Evolutionary conservation across 2,888 invertebrate species (phyloP), one percentile per base, ranked within the genome.

Genomic region (Drosophila parthenogenetica): DNA sequence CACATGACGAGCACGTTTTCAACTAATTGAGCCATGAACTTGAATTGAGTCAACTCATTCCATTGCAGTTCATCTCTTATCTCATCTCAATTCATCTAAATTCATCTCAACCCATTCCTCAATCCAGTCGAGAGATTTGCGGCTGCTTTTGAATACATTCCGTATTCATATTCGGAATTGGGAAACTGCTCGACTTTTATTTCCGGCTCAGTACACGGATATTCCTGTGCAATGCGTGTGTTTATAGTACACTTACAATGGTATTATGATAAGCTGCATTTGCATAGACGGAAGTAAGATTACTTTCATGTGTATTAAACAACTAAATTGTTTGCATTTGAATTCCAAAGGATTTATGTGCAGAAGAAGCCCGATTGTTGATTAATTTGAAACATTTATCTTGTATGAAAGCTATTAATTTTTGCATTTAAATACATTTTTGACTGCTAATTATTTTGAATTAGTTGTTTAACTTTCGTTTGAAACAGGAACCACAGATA

Each of bases 21-120:
- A 62, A 55, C 69, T 72, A 81, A 83, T 83, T 83, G 83, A 86
- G 63, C 83, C 87, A 79, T 86, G 87, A 86, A 86, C 83, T 86
- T 83, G 72, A 83, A 80, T 82, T 83, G 69, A 72, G 71, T 61
- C 69, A 39, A 17, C 61, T 69, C 49, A 57, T 55, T 53, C 42
- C 57, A 48, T 25, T 37, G 32, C 37, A 46, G 7, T 13, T 7
- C 39, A 48, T 17, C 16, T 10, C 32, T 17, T 29, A 49, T 59
- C 51, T 37, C 65, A 51, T 37, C 45, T 50, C 57, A 51, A 51
- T 50, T 46, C 43, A 57, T 16, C 25, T 50, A 49, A 43, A 39
- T 22, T 16, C 8, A 29, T 35, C 35, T 35, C 4, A 35, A 35
- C 8, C 13, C 29, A 29, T 22, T 16, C 11, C 35, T 35, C 13